Evolutionary conservation across 2,888 invertebrate genomes (phyloP).

Genomic region (Muscina levida): DNA sequence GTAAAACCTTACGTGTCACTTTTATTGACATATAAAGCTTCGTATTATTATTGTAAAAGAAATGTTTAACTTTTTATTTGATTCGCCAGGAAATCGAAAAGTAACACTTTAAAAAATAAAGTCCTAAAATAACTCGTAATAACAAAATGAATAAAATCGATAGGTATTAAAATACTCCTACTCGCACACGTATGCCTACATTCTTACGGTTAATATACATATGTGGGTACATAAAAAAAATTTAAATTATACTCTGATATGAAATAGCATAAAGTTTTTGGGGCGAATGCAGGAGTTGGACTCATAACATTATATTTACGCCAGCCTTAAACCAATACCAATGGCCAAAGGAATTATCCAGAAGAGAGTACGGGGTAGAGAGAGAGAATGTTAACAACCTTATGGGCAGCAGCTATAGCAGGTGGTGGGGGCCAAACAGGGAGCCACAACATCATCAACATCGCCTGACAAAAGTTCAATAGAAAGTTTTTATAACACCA

Average conservation of each 20-base stretch:
- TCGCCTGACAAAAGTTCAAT: slow-evolving; percentile 33
- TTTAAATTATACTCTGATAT: too few relatives aligned
- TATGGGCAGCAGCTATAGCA: neutral
- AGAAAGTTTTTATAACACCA: slow-evolving; percentile 34
- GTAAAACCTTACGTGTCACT: neutral
- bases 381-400: slow-evolving; percentile 8
- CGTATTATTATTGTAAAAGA: neutral
- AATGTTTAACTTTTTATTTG: slow-evolving; percentile 4
- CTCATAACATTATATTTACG: too few relatives aligned
- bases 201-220: too few relatives aligned
- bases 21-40: slow-evolving; percentile 1
- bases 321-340: neutral
- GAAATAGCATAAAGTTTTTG: too few relatives aligned
- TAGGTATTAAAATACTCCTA: neutral
- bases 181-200: too few relatives aligned
- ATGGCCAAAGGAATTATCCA: neutral
- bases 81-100: slow-evolving; percentile 16
- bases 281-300: too few relatives aligned
- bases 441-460: neutral
- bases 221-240: too few relatives aligned
- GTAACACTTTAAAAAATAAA: slow-evolving; percentile 26
- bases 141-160: slow-evolving; percentile 17
- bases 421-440: too few relatives aligned
- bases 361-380: too few relatives aligned
- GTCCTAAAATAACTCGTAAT: slow-evolving; percentile 26